Evolutionary conservation across 2,113 vertebrate species (phyloP), one percentile per base, ranked within the genome.

Genomic region (Myrmophylax atrothorax): DNA sequence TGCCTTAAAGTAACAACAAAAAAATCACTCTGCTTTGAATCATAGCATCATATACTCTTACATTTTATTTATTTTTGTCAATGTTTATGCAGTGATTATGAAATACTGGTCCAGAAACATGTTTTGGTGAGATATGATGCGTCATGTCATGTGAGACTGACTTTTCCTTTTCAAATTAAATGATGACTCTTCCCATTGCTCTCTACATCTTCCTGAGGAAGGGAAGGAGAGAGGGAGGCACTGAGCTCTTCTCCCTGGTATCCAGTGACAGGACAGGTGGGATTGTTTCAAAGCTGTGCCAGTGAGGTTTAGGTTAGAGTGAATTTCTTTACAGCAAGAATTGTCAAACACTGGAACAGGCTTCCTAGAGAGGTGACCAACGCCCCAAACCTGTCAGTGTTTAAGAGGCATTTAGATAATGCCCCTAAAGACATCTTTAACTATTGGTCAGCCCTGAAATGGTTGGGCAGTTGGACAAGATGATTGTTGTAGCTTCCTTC

Each of bases 301-400:
- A 40, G 8, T 9, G 14, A 69, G 24, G 9, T 49, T 63, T 28
- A 82, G 38, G 38, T 53, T 24, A 44, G 8, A 8, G 28, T 68
- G 9, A 2, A 58, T 58, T 47, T 77, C 2, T 89, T 77, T n/a
- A 42, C 22, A 9, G 3, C 22, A 55, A 47, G 11, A 6, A 14
- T 47, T 29, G 37, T 15, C 44, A 68, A 52, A 68, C 19, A 10
- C 18, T 58, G 14, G 10, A 59, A 47, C 4, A 63, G n/a, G 6
- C 26, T 82, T 82, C 29, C 47, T 62, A 33, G 37, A 62, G 15
- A 22, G 12, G 5, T n/a, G 12, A 8, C 38, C 0, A 0, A 17
- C 70, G 6, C 18, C 28, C 18, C 29, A 77, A 62, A 47, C 4
- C 4, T 60, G 35, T 46, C 63, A 62, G 7, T 33, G 11, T 38